phyloP scores from a whole-genome alignment of 2,888 invertebrate genomes.

The Campoplex nolae region DNA sequence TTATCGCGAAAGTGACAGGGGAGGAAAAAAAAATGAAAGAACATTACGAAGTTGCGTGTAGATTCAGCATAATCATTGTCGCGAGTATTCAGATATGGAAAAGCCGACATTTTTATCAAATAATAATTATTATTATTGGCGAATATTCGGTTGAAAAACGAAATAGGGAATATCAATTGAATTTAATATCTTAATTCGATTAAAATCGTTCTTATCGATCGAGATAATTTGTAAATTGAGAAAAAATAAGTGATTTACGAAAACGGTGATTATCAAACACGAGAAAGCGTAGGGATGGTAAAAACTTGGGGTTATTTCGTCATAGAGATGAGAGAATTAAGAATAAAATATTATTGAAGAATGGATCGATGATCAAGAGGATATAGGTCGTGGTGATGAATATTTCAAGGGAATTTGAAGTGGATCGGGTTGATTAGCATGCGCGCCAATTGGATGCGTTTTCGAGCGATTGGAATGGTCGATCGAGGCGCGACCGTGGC shows the following conservation, averaged over 20 bases:
- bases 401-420: conserved; percentile 41
- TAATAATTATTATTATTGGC: neutral
- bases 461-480: neutral
- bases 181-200: neutral
- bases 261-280: neutral
- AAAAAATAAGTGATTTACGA: neutral
- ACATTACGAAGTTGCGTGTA: neutral
- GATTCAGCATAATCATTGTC: neutral
- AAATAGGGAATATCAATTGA: neutral
- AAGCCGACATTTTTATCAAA: neutral
- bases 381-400: conserved; percentile 5
- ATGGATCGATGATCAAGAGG: neutral
- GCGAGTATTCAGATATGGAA: neutral
- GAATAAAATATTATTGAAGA: neutral
- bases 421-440: conserved; percentile 37
- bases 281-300: neutral
- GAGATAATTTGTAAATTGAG: neutral
- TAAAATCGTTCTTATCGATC: neutral
- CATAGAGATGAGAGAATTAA: neutral
- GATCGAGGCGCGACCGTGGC: conserved; percentile 13
- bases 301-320: neutral
- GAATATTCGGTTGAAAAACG: neutral
- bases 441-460: conserved; percentile 35
- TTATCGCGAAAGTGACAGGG: conserved; percentile 9
- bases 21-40: neutral